Percentiles rank a stretch among this genome's conserved stretches.
These are phyloP conservation scores for Petrolisthes manimaculis DNA, from an alignment of 2,888 invertebrate genomes.

Conservation along the genomic window DNA sequence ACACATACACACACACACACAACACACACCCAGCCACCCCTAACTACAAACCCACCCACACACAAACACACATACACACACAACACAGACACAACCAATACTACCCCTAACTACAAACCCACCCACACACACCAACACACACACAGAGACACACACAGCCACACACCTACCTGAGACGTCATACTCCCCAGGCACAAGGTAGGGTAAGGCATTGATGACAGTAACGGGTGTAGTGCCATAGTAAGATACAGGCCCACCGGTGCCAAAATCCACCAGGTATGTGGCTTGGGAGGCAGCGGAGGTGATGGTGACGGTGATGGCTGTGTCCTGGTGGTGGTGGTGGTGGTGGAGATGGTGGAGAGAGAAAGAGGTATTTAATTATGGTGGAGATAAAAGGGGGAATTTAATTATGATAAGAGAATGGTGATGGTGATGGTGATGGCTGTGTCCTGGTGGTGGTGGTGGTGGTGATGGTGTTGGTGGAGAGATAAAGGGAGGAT, in stretches of 20 bases:
- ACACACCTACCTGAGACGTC: not conserved
- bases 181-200: slow-evolving; percentile 22
- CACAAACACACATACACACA: not conserved
- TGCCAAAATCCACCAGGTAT: slow-evolving; percentile 16
- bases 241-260: slow-evolving; percentile 3
- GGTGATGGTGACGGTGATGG: not conserved
- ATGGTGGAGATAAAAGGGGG: not conserved
- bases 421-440: not conserved
- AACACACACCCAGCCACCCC: not conserved
- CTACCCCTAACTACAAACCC: not conserved
- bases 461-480: not conserved
- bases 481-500: too few species aligned
- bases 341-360: not conserved
- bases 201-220: not conserved
- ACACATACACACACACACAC: not conserved
- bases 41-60: not conserved
- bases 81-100: not conserved
- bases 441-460: not conserved
- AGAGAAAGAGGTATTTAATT: not conserved
- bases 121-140: not conserved
- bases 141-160: not conserved
- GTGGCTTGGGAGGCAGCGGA: not conserved
- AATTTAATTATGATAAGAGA: not conserved
- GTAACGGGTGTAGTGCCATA: not conserved
- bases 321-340: not conserved